Conservation (phyloP, 2,797 vertebrate genomes). For the Poecilia gillii region DNA sequence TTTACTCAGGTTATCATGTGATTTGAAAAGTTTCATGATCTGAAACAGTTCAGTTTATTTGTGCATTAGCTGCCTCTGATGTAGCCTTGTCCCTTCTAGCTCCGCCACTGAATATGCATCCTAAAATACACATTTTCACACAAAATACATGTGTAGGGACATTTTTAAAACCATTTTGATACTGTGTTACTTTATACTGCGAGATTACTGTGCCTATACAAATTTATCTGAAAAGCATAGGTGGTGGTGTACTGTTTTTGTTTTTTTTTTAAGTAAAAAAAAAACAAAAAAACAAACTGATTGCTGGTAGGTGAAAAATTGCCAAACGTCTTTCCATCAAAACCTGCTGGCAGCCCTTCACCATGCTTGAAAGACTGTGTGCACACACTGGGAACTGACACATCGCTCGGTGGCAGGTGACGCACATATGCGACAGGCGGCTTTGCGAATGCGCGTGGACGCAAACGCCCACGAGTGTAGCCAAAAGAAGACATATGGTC, state of each 20-base stretch:
- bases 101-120: no score
- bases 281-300: background rate
- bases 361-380: slow-evolving; percentile 49
- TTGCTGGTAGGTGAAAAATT: background rate
- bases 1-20: background rate
- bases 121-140: no score
- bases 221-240: background rate
- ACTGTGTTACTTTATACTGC: background rate
- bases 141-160: background rate
- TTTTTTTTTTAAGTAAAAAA: no score
- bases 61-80: background rate
- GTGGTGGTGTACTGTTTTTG: background rate
- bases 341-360: slow-evolving; percentile 41
- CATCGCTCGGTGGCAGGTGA: slow-evolving; percentile 35
- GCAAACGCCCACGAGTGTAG: slow-evolving; percentile 36
- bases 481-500: slow-evolving; percentile 70
- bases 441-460: slow-evolving; percentile 10
- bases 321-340: slow-evolving; percentile 5
- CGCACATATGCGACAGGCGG: slow-evolving; percentile 11
- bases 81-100: no score
- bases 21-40: background rate
- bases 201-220: background rate
- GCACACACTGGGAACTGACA: slow-evolving; percentile 58
- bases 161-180: background rate
- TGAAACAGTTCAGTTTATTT: background rate